Evolutionary conservation across 2,113 vertebrate species (phyloP).

Genomic region (Mormyrus iriodes): DNA sequence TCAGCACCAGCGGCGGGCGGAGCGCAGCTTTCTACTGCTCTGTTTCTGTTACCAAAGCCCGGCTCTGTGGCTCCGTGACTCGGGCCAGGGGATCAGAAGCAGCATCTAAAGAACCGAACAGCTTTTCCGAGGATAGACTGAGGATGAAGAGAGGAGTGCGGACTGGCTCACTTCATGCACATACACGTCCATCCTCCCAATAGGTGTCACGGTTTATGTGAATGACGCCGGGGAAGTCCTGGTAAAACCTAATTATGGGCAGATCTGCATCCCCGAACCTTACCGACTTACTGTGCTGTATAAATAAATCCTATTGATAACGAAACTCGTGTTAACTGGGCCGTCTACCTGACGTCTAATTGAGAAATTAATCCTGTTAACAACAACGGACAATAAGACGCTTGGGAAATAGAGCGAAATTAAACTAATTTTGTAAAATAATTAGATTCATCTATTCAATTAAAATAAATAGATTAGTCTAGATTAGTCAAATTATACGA

Average conservation of each 20-base stretch:
- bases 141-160: constrained; percentile 12
- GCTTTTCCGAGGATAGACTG: background rate
- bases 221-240: constrained; percentile 15
- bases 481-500: background rate
- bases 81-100: background rate
- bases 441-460: background rate
- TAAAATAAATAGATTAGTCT: background rate
- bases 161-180: constrained; percentile 25
- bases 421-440: background rate
- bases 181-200: background rate
- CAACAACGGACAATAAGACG: background rate
- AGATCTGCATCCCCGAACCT: background rate
- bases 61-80: background rate
- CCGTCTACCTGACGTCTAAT: constrained; percentile 4
- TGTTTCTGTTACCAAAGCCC: background rate
- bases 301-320: background rate
- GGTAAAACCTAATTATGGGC: constrained; percentile 16
- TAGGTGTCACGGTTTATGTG: background rate
- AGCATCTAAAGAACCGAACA: background rate
- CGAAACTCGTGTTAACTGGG: background rate
- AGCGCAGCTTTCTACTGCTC: background rate
- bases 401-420: background rate
- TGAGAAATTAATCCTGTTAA: background rate
- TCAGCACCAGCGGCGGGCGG: constrained; percentile 27
- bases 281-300: background rate